phyloP scores from a whole-genome alignment of 2,888 invertebrate species.

The Leptinotarsa rubiginosa region DNA sequence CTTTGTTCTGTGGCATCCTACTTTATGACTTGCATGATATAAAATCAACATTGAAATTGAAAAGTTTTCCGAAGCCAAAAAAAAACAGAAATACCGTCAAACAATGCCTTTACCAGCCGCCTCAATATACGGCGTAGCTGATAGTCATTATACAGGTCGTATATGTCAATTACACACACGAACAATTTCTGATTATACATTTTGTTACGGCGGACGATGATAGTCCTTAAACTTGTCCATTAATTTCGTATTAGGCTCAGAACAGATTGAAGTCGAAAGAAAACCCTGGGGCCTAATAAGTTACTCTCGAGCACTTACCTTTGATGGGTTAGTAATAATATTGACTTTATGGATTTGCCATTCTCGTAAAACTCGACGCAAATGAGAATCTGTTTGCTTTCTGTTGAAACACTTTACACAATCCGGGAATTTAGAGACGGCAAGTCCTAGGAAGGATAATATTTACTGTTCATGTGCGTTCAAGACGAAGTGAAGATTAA shows the following conservation, averaged over 20 bases:
- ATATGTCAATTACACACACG: slow-evolving; percentile 18
- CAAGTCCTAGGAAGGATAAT: slow-evolving; percentile 2
- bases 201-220: slow-evolving; percentile 12
- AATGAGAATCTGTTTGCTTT: slow-evolving; percentile 21
- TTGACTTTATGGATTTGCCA: slow-evolving; percentile 17
- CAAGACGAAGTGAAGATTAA: neutral
- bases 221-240: slow-evolving; percentile 14
- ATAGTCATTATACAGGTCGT: slow-evolving; percentile 14
- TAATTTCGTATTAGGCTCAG: slow-evolving; percentile 4
- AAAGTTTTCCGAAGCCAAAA: neutral
- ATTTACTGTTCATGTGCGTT: slow-evolving; percentile 8
- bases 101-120: neutral
- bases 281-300: slow-evolving; percentile 6
- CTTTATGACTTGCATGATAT: neutral
- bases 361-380: slow-evolving; percentile 14
- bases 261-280: slow-evolving; percentile 15
- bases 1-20: no score
- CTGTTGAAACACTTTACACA: slow-evolving; percentile 14
- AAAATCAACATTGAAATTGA: neutral
- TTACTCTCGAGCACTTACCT: slow-evolving; percentile 17
- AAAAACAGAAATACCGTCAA: neutral
- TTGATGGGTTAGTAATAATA: slow-evolving; percentile 18
- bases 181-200: slow-evolving; percentile 15
- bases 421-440: slow-evolving; percentile 10
- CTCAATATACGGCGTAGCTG: neutral